Conservation (phyloP, 2,888 invertebrate genomes). For the Spodoptera littoralis region DNA sequence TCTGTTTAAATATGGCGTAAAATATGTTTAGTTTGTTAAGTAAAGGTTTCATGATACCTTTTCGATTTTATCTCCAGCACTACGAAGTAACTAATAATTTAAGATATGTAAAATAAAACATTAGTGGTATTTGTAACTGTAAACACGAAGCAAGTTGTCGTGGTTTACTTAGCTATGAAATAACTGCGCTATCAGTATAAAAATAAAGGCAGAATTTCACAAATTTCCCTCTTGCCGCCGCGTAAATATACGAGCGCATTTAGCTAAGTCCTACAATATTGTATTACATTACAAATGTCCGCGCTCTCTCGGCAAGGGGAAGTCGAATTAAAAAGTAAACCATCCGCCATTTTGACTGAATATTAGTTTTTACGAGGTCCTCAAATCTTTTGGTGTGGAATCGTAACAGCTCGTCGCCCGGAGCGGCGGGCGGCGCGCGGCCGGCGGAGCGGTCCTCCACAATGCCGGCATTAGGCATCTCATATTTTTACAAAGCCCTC, state of each 20-base stretch:
- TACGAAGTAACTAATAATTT: too few species aligned
- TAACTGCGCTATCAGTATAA: conserved; percentile 23
- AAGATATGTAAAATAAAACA: too few species aligned
- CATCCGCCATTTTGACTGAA: conserved; percentile 24
- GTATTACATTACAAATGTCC: conserved; percentile 42
- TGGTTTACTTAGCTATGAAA: too few species aligned
- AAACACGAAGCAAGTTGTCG: conserved; percentile 9
- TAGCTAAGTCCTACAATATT: conserved; percentile 43
- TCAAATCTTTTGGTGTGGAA: conserved; percentile 31
- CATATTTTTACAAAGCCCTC: conserved; percentile 32
- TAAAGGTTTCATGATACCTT: too few species aligned
- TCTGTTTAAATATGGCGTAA: not conserved
- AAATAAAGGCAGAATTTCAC: conserved; percentile 24
- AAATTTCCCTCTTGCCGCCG: conserved; percentile 20
- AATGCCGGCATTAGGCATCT: conserved; percentile 20
- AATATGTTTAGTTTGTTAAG: too few species aligned
- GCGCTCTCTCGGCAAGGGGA: conserved; percentile 22
- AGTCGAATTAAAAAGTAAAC: conserved; percentile 44
- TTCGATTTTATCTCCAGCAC: too few species aligned
- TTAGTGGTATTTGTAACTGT: too few species aligned
- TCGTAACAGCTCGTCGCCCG: conserved; percentile 11
- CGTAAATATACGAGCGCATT: conserved; percentile 34
- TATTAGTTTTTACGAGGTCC: conserved; percentile 50
- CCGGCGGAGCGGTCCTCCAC: conserved; percentile 4
- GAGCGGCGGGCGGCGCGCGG: not conserved